Base-by-base conservation (phyloP, 2,797 vertebrate genomes). In the Pogonophryne albipinna region DNA sequence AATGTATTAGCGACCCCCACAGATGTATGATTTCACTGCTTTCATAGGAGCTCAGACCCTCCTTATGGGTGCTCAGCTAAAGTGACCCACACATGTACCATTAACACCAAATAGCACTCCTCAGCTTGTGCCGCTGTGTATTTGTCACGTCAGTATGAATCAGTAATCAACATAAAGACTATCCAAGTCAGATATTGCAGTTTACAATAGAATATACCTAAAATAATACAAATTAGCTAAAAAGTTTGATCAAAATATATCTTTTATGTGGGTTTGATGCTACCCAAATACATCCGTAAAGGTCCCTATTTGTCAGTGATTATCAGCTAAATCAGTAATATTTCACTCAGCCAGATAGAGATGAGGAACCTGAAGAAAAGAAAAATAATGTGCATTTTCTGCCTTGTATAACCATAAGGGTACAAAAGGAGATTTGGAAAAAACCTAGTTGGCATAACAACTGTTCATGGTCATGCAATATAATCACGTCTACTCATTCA, bases 401-500 rank as follows among this genome's bases (percentile, higher is more conserved):
- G 27, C n/a, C 12, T 63, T 49, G 16, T 8, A 38, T n/a, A 47
- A 13, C 17, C 7, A 52, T 11, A 9, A 38, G 23, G 15, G 27
- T 20, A 4, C 20, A 34, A 55, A 11, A 7, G 31, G 19, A 17
- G 23, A 27, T 15, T 12, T 8, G 44, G 11, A 17, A 34, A 1
- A 44, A 66, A 16, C 16, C 45, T 52, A 16, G 44, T 44, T 44
- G 57, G 68, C 57, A 67, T 59, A 44, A 58, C n/a, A 51, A 42
- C 44, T 13, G 23, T 65, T 61, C 38, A n/a, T 67, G 16, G 10
- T 50, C 56, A 74, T 51, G 14, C 53, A 68, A 9, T 11, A 59
- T 44, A 4, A 72, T 63, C 78, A 82, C 42, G 58, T 65, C 65
- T 71, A 45, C 66, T 16, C 66, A n/a, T 67, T 66, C 45, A 46